A percentile compares a stretch with the other conserved stretches of the same genome.
Evolutionary conservation across 30 jellyfish, hydroid and myxozoan species (phyloP).

Genomic region (Clytia hemisphaerica): DNA sequence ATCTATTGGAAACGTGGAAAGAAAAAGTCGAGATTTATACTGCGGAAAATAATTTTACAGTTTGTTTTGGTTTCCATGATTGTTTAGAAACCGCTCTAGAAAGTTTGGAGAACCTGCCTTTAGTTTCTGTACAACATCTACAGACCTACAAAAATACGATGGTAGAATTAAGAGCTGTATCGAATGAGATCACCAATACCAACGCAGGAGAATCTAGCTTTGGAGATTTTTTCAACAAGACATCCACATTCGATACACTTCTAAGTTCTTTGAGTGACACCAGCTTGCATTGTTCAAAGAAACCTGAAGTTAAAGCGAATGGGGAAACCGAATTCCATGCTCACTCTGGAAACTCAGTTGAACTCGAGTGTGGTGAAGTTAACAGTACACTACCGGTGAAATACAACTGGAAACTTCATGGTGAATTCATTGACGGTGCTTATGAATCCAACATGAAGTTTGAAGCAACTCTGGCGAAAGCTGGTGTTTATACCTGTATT

Average conservation of each 20-base stretch:
- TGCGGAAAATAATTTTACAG: constrained; percentile 40
- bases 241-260: too few species aligned
- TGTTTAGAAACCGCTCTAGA: constrained; percentile 36
- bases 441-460: constrained; percentile 15
- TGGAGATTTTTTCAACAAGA: too few species aligned
- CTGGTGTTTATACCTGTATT: constrained; percentile 42
- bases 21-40: constrained; percentile 41
- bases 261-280: too few species aligned
- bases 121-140: background rate
- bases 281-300: constrained; percentile 34
- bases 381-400: constrained; percentile 25
- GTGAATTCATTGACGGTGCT: too few species aligned
- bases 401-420: constrained; percentile 32
- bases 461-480: background rate
- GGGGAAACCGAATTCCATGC: background rate
- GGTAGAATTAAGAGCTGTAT: too few species aligned
- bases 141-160: background rate
- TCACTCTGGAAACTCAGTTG: background rate
- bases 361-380: constrained; percentile 27
- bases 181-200: too few species aligned
- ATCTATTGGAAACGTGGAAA: constrained; percentile 35
- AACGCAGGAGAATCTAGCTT: too few species aligned
- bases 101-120: constrained; percentile 36
- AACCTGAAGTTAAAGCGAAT: constrained; percentile 29
- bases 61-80: constrained; percentile 41